Evolutionary conservation across 1,140 invertebrate genomes (phyloP).

Genomic region (Cataglyphis hispanica): DNA sequence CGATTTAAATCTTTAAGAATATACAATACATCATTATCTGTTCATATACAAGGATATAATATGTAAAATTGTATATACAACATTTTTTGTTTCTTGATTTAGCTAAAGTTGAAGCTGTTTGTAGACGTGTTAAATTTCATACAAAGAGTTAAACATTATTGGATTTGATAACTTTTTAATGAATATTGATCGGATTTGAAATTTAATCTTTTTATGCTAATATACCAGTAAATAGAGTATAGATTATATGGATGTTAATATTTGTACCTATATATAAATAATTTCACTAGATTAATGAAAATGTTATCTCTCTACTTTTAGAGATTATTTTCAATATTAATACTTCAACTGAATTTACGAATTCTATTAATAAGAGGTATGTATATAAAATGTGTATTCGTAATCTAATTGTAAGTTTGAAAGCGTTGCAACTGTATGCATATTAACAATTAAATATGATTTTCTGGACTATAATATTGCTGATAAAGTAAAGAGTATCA

Average conservation of each 20-base stretch:
- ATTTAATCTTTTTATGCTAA: slow-evolving; percentile 86
- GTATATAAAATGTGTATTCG: slow-evolving; percentile 37
- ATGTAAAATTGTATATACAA: neutral
- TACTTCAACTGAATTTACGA: neutral
- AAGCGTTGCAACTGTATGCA: too few relatives aligned
- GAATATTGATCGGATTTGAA: slow-evolving; percentile 85
- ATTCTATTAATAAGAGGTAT: slow-evolving; percentile 45
- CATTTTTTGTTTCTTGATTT: slow-evolving; percentile 79
- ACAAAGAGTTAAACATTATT: slow-evolving; percentile 86
- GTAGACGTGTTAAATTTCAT: slow-evolving; percentile 85
- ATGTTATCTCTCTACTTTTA: slow-evolving; percentile 8
- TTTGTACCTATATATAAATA: slow-evolving; percentile 24
- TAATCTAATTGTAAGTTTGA: too few relatives aligned
- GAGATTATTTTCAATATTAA: slow-evolving; percentile 8
- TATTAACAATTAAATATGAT: too few relatives aligned
- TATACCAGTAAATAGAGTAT: slow-evolving; percentile 81
- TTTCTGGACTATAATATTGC: too few relatives aligned
- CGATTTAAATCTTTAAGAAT: neutral
- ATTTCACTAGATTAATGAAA: slow-evolving; percentile 7
- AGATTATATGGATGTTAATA: slow-evolving; percentile 29
- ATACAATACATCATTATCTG: neutral
- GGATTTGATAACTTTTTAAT: slow-evolving; percentile 85
- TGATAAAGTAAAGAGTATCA: too few relatives aligned
- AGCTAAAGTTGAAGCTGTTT: slow-evolving; percentile 85
- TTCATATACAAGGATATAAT: neutral